These are phyloP conservation scores for Elgaria multicarinata DNA, from an alignment of 2,113 vertebrate genomes.

Conservation along the genomic window DNA sequence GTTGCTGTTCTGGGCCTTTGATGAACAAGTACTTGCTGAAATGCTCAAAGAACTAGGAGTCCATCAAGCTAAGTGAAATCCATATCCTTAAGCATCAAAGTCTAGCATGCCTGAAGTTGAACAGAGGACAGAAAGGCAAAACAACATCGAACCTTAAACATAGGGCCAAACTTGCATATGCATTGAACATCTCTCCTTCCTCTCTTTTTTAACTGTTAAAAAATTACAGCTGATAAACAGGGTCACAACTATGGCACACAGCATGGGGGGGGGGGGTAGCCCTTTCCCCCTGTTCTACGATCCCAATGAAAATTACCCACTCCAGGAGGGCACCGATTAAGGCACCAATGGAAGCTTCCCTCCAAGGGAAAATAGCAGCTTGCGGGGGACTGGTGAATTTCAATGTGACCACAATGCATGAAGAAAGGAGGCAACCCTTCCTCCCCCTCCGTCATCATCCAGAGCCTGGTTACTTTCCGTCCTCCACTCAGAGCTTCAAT, in stretches of 20 bases:
- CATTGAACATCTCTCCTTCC: neutral
- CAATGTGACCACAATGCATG: too few relatives aligned
- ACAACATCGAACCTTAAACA: neutral
- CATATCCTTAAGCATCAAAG: neutral
- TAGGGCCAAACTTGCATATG: neutral
- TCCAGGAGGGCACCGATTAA: neutral
- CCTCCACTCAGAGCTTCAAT: too few relatives aligned
- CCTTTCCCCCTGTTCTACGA: neutral
- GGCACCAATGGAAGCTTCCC: neutral
- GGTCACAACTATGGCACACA: too few relatives aligned
- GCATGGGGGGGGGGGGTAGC: too few relatives aligned
- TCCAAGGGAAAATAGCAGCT: too few relatives aligned
- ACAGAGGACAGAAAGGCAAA: neutral
- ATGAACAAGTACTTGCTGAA: slow-evolving; percentile 35
- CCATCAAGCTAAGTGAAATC: slow-evolving; percentile 24
- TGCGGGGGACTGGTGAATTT: too few relatives aligned
- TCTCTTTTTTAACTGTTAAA: neutral
- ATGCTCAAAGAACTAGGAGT: slow-evolving; percentile 5
- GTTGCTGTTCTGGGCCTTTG: slow-evolving; percentile 10
- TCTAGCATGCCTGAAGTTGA: neutral
- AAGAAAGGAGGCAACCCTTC: too few relatives aligned
- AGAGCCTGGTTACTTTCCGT: too few relatives aligned
- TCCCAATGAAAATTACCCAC: neutral
- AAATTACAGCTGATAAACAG: too few relatives aligned
- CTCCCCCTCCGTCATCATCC: too few relatives aligned